Conservation (phyloP, 1,140 invertebrate species). For the Ganaspis sp. region DNA sequence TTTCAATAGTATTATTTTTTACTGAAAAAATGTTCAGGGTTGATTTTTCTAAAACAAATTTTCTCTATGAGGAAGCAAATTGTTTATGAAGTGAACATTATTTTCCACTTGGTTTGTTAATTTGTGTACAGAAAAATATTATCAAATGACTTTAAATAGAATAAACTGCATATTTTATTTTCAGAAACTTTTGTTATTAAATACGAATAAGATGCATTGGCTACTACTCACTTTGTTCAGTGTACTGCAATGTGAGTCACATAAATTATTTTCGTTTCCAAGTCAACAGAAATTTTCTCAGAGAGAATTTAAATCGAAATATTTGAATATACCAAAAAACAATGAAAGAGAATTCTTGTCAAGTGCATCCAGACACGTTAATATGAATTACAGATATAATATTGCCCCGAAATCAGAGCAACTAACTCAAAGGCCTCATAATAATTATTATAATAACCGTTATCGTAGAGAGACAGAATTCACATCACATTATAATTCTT, state of each 20-base stretch:
- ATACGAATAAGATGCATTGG: too few species aligned
- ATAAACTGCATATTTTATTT: too few species aligned
- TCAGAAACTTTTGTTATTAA: too few species aligned
- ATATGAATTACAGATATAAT: not conserved
- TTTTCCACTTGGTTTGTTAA: too few species aligned
- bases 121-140: too few species aligned
- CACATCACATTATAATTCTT: not conserved
- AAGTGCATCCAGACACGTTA: not conserved
- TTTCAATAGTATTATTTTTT: too few species aligned
- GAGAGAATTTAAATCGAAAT: not conserved
- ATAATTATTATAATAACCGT: constrained; percentile 17
- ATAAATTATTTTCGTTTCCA: not conserved
- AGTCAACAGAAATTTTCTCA: not conserved
- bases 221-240: not conserved
- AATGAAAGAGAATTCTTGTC: not conserved
- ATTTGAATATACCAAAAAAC: not conserved
- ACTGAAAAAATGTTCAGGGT: too few species aligned
- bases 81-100: too few species aligned
- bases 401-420: not conserved
- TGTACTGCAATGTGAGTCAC: not conserved
- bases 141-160: too few species aligned
- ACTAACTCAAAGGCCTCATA: not conserved
- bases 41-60: too few species aligned
- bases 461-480: not conserved
- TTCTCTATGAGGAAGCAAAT: too few species aligned